These are phyloP conservation scores for Drosophila quadrilineata DNA, from an alignment of 1,140 invertebrate species.

Conservation along the genomic window DNA sequence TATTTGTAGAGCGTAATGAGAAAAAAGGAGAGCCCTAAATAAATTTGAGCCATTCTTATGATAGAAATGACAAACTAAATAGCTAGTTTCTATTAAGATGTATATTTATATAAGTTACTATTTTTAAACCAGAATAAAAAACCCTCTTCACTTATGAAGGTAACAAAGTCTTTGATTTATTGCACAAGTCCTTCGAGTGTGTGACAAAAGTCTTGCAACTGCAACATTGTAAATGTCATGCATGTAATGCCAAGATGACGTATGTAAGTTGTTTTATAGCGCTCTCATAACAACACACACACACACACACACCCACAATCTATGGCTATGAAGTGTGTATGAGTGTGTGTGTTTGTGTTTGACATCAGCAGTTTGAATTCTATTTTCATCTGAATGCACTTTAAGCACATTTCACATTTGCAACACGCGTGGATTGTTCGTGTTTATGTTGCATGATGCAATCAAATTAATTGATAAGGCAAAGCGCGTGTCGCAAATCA, in stretches of 20 bases:
- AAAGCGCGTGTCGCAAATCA: background rate
- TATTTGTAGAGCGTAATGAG: slow-evolving; percentile 49
- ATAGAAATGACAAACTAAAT: background rate
- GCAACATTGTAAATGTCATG: slow-evolving; percentile 7
- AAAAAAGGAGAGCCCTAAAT: no score
- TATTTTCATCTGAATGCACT: slow-evolving; percentile 18
- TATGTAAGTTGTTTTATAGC: slow-evolving; percentile 26
- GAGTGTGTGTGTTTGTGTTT: slow-evolving; percentile 14
- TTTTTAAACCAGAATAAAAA: background rate
- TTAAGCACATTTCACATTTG: no score
- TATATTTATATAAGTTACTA: background rate
- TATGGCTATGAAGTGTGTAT: no score
- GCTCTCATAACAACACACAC: slow-evolving; percentile 3
- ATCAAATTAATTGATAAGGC: slow-evolving; percentile 14
- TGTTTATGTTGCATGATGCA: background rate
- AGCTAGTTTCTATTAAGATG: background rate
- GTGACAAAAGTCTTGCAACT: background rate
- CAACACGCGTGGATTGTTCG: background rate
- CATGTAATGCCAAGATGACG: slow-evolving; percentile 23
- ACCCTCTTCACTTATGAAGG: background rate
- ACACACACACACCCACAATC: background rate
- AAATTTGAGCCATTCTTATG: no score
- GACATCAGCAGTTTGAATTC: slow-evolving; percentile 10
- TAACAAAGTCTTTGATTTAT: background rate
- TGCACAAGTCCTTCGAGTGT: background rate